Base-by-base conservation (phyloP, 2,888 invertebrate species). In the Drosophila basisetae region DNA sequence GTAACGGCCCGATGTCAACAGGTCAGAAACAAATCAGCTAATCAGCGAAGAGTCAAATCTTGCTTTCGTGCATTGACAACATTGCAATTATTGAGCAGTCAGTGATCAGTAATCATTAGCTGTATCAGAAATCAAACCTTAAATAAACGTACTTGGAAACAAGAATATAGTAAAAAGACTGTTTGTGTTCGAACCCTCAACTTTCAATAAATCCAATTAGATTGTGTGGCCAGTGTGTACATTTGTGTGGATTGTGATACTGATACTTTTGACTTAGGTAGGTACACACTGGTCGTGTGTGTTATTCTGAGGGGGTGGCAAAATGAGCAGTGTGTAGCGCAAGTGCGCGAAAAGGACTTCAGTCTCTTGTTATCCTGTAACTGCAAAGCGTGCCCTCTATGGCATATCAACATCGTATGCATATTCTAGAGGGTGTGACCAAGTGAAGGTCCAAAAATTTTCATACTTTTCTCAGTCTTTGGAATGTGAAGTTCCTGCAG, bases 351-450 rank as follows among this genome's bases (percentile, higher is more conserved):
- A 60, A 68, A 73, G 79, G 70, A 82, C 69, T 82, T 74, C 67
- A 78, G 78, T 78, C 75, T 78, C 30, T 76, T 79, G 79, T 62
- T 84, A 78, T 86, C 84, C 89, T 84, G 87, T 76, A 70, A 73
- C 53, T 61, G 66, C 37, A 55, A 59, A 63, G 56, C 71, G 73
- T 72, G 41, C 69, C 67, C 53, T 63, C 64, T 30, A 76, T 73
- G 70, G 60, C 74, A 68, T 60, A 83, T 69, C 73, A 88, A 88
- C 78, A 86, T 85, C 85, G 84, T 81, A 78, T 84, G 84, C 91
- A 88, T 89, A 85, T 88, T 91, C 89, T 91, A 92, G 93, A 93
- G 93, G 93, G 93, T 93, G 93, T 93, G 93, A 92, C 93, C 93
- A 93, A 93, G 92, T 92, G 92, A 91, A 92, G 76, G 90, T 89